Conservation (phyloP, 2,888 invertebrate species). For the Scaptomyza cyrtandrae region DNA sequence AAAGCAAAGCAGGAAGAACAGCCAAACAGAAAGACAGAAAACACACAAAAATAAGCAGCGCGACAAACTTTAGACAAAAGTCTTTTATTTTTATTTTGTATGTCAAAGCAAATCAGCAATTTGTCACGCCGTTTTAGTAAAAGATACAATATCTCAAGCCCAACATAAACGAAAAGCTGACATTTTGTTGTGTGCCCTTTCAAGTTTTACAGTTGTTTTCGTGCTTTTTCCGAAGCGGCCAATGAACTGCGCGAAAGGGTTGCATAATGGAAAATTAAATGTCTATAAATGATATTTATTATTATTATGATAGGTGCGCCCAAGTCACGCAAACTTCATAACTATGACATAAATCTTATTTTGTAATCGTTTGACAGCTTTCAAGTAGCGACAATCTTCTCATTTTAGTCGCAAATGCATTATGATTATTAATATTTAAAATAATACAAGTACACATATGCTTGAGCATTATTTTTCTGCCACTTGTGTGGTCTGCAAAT, state of each 20-base stretch:
- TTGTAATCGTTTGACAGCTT: conserved; percentile 58
- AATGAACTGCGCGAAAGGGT: conserved; percentile 48
- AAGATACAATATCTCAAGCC: conserved; percentile 46
- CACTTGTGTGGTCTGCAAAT: conserved; percentile 37
- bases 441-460: conserved; percentile 1
- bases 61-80: conserved; percentile 52
- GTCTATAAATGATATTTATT: conserved; percentile 5
- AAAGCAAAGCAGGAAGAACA: conserved; percentile 23
- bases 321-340: conserved; percentile 52
- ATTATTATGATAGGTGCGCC: conserved; percentile 56
- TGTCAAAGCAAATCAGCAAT: conserved; percentile 77
- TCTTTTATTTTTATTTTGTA: conserved; percentile 44
- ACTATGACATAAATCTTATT: conserved; percentile 25
- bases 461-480: neutral
- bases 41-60: conserved; percentile 37
- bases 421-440: conserved; percentile 38
- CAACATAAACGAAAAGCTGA: conserved; percentile 25
- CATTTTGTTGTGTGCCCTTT: conserved; percentile 51
- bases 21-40: conserved; percentile 34
- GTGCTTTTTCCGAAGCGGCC: conserved; percentile 18
- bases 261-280: conserved; percentile 10
- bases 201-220: conserved; percentile 33
- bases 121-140: conserved; percentile 70
- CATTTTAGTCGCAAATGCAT: conserved; percentile 13
- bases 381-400: conserved; percentile 36